Evolutionary conservation across 2,113 vertebrate species (phyloP).

Genomic region (Petroica traversi): DNA sequence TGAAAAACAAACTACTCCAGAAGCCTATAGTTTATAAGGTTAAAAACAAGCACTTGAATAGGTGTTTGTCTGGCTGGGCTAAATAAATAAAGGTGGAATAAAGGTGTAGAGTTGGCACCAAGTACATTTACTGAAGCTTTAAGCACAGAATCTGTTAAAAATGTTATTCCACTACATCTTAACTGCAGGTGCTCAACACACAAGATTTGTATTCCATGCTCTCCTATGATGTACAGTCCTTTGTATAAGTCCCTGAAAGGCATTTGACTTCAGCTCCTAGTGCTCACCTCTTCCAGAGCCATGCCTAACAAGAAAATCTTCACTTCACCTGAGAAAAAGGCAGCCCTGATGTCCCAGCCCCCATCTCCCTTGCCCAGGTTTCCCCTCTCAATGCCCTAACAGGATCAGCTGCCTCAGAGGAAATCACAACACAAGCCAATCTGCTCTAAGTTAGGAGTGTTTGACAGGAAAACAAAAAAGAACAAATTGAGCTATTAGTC

Average conservation of each 20-base stretch:
- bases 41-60: background rate
- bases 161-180: background rate
- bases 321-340: background rate
- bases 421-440: background rate
- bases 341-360: background rate
- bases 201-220: background rate
- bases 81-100: background rate
- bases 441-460: background rate
- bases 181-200: background rate
- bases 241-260: background rate
- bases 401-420: background rate
- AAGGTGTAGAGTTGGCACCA: background rate
- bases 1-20: background rate
- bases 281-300: background rate
- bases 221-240: background rate
- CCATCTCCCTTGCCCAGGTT: background rate
- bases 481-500: background rate
- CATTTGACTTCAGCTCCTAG: background rate
- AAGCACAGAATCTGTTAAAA: background rate
- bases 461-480: background rate
- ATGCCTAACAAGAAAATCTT: background rate
- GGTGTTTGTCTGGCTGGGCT: background rate
- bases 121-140: background rate
- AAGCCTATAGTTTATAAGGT: background rate
- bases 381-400: background rate